phyloP scores from a whole-genome alignment of 2,113 vertebrate species.

The Coregonus clupeaformis region DNA sequence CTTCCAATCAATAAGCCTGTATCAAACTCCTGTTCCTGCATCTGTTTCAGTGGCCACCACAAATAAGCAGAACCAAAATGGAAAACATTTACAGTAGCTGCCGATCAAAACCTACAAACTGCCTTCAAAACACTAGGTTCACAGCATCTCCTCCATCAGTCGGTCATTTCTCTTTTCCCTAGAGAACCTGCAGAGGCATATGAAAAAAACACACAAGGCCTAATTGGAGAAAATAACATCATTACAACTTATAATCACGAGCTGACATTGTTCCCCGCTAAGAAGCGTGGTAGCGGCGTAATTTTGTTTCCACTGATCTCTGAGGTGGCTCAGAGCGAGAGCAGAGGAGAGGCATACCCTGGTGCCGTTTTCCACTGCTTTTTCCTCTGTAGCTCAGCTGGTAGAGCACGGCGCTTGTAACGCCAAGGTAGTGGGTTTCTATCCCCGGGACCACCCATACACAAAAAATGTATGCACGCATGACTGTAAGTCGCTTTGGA shows the following conservation, averaged over 20 bases:
- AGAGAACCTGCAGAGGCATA: conserved; percentile 23
- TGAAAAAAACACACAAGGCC: conserved; percentile 55
- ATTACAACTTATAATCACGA: conserved; percentile 61
- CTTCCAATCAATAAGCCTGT: too few relatives aligned
- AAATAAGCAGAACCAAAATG: background rate
- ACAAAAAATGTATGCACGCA: too few relatives aligned
- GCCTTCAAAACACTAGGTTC: background rate
- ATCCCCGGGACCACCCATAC: too few relatives aligned
- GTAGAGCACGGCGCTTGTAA: too few relatives aligned
- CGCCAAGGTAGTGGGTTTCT: too few relatives aligned
- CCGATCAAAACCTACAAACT: background rate
- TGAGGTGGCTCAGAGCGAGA: conserved; percentile 57
- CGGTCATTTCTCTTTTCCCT: background rate
- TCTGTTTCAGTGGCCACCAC: background rate
- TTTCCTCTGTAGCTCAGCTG: too few relatives aligned
- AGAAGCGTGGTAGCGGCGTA: conserved; percentile 65
- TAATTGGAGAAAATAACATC: conserved; percentile 65
- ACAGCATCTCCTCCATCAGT: background rate
- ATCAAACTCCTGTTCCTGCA: too few relatives aligned
- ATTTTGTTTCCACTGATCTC: conserved; percentile 71
- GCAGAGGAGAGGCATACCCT: conserved; percentile 35
- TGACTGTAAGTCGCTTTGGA: too few relatives aligned
- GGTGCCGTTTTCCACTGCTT: conserved; percentile 46
- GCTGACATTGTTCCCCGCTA: conserved; percentile 62
- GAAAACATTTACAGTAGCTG: background rate